A percentile compares a stretch with the other conserved stretches of the same genome.
These are phyloP conservation scores for Virgularia gustaviana DNA, from an alignment of 92 coral and sea anemone species.

Conservation along the genomic window DNA sequence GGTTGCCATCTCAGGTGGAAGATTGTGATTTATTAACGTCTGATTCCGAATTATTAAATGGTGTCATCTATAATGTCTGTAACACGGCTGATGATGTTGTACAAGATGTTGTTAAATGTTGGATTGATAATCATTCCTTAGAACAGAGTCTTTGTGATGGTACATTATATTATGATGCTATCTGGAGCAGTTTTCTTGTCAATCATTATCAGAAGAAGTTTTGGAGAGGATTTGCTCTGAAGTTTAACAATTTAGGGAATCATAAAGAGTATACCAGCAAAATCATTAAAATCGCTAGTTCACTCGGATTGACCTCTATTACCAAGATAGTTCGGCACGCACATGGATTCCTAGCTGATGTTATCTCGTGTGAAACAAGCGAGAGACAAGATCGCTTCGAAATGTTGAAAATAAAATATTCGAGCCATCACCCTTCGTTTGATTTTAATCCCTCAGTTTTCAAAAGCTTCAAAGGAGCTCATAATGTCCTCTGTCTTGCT, in stretches of 20 bases:
- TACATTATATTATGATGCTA: neutral
- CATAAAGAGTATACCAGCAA: neutral
- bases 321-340: slow-evolving; percentile 1
- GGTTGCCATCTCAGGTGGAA: neutral
- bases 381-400: slow-evolving; percentile 13
- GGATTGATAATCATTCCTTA: neutral
- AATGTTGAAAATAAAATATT: slow-evolving; percentile 8
- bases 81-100: neutral
- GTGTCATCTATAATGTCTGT: slow-evolving; percentile 12
- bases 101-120: slow-evolving; percentile 11
- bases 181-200: slow-evolving; percentile 29
- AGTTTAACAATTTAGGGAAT: neutral
- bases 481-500: neutral
- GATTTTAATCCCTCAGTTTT: slow-evolving; percentile 19
- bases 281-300: neutral
- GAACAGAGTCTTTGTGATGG: slow-evolving; percentile 6
- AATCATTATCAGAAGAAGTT: neutral
- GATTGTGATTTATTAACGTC: slow-evolving; percentile 3
- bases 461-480: slow-evolving; percentile 22
- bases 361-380: slow-evolving; percentile 21
- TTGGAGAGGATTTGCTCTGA: neutral
- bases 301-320: slow-evolving; percentile 1
- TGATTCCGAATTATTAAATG: neutral
- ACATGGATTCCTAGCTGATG: slow-evolving; percentile 9
- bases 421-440: slow-evolving; percentile 4